Conservation (phyloP, 64 coral and sea anemone species). For the Porites australiensis region DNA sequence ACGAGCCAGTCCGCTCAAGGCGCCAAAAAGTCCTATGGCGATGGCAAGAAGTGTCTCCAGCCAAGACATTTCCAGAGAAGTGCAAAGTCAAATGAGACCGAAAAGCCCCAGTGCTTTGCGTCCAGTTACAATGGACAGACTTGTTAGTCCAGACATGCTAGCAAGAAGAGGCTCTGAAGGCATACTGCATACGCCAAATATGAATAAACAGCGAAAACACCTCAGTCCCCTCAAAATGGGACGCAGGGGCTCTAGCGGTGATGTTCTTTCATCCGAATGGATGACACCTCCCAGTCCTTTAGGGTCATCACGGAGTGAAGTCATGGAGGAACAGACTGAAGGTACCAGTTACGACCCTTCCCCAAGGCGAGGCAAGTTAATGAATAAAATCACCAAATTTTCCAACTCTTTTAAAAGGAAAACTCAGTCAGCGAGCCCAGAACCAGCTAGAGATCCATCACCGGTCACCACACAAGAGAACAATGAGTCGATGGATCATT, state of each 20-base stretch:
- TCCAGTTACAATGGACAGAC: constrained; percentile 5
- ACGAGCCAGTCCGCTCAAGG: neutral
- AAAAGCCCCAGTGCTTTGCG: neutral
- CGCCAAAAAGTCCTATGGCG: constrained; percentile 9
- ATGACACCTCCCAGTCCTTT: neutral
- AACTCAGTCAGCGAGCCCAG: constrained; percentile 17
- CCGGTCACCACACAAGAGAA: neutral
- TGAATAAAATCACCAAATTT: constrained; percentile 14
- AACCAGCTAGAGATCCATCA: constrained; percentile 1
- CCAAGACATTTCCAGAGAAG: neutral
- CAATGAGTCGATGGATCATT: neutral
- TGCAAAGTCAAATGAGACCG: neutral
- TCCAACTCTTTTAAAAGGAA: constrained; percentile 29
- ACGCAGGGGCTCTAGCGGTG: constrained; percentile 32
- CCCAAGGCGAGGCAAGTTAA: neutral
- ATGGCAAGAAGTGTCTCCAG: constrained; percentile 19
- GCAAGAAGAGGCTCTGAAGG: constrained; percentile 34
- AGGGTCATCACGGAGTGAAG: neutral
- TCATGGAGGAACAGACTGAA: neutral
- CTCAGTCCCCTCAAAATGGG: neutral
- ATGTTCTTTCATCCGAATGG: neutral
- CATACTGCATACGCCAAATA: neutral
- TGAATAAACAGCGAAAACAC: neutral
- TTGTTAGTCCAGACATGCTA: neutral
- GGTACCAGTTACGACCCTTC: neutral